A percentile compares a stretch with the other conserved stretches of the same genome.
These are phyloP conservation scores for Caenorhabditis remanei DNA, from an alignment of 1,140 invertebrate genomes.

Conservation along the genomic window DNA sequence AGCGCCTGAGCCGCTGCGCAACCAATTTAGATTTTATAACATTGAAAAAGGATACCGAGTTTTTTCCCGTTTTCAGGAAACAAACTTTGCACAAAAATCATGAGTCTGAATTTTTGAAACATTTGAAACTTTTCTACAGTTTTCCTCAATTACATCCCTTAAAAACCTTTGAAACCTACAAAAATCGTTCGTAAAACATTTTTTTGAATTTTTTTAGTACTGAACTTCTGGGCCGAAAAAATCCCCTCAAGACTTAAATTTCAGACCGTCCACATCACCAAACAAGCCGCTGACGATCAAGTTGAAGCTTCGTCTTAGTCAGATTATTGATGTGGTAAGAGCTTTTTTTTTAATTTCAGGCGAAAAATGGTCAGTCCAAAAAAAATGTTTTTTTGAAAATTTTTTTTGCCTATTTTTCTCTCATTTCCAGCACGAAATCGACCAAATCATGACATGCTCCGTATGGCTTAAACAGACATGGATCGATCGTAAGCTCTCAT, in stretches of 20 bases:
- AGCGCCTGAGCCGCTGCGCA: too few species aligned
- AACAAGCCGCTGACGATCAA: conserved; percentile 93
- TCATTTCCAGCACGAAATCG: conserved; percentile 87
- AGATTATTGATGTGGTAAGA: conserved; percentile 93
- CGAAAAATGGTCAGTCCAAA: too few species aligned
- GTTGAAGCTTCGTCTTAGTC: conserved; percentile 89
- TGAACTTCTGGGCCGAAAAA: too few species aligned
- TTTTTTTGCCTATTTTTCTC: neutral
- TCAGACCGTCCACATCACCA: conserved; percentile 91
- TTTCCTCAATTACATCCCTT: too few species aligned
- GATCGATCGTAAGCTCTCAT: conserved; percentile 95
- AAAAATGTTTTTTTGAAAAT: conserved; percentile 43
- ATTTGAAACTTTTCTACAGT: neutral
- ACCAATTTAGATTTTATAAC: too few species aligned
- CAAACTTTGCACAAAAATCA: too few species aligned
- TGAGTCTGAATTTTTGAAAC: too few species aligned
- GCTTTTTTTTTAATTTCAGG: neutral
- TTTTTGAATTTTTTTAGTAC: too few species aligned
- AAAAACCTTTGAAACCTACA: too few species aligned
- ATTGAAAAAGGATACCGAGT: too few species aligned
- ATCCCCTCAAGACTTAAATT: conserved; percentile 79
- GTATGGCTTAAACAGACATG: conserved; percentile 93
- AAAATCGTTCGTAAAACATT: too few species aligned
- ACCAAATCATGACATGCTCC: conserved; percentile 94
- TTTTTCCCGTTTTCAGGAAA: too few species aligned